These are phyloP conservation scores for Equus quagga DNA, from an alignment of 2,113 vertebrate genomes.

Conservation along the genomic window DNA sequence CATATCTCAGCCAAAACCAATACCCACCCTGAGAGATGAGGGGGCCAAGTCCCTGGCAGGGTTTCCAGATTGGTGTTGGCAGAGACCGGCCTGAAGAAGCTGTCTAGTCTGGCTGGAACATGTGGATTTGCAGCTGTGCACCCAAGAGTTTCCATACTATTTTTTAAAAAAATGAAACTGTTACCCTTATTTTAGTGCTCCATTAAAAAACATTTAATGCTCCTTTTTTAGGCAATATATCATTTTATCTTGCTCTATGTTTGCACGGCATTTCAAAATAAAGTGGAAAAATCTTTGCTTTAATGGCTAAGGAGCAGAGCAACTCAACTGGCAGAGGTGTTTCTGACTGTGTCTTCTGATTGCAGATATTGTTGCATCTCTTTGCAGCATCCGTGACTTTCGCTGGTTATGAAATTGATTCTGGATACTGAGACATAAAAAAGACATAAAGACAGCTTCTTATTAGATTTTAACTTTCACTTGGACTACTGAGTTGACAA, in stretches of 20 bases:
- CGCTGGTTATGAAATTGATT: neutral
- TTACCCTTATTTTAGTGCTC: neutral
- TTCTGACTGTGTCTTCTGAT: no score
- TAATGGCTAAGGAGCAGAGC: neutral
- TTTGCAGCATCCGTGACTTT: neutral
- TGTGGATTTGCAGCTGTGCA: neutral
- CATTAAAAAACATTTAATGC: neutral
- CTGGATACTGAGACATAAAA: neutral
- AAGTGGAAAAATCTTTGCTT: neutral
- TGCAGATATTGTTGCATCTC: fast-evolving
- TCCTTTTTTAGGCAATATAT: neutral
- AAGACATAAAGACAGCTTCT: neutral
- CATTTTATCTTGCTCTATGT: neutral
- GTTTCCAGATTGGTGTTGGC: neutral
- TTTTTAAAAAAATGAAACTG: neutral
- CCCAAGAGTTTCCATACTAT: neutral
- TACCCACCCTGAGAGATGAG: fast-evolving
- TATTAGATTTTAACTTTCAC: neutral
- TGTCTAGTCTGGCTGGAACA: fast-evolving
- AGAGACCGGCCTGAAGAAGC: neutral
- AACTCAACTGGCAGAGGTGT: neutral
- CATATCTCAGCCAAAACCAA: neutral
- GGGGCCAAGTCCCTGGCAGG: neutral
- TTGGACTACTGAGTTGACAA: neutral
- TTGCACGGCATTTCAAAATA: neutral